Conservation (phyloP, 2,113 vertebrate genomes). For the Vidua chalybeata region DNA sequence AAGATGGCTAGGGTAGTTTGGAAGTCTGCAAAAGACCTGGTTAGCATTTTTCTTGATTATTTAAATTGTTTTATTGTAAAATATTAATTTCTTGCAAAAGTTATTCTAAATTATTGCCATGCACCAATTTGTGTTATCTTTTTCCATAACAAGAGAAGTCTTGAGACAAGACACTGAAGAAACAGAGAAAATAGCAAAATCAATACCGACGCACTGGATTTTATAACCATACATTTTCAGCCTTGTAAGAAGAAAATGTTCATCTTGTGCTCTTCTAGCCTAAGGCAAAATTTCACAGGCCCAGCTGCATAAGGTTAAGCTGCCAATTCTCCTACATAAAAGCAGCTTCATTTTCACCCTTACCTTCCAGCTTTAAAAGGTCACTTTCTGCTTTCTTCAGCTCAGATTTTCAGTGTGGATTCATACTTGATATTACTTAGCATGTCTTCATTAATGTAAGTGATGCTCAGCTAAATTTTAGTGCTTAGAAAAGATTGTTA, state of each 20-base stretch:
- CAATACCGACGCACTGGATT: not conserved
- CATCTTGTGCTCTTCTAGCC: not conserved
- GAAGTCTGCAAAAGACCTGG: not conserved
- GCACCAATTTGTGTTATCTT: not conserved
- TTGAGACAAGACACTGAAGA: not conserved
- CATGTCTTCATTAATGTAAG: not conserved
- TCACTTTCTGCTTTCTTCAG: not conserved
- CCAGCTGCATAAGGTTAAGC: not conserved
- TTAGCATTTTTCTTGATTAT: not conserved
- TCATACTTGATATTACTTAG: not conserved
- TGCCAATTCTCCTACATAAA: not conserved
- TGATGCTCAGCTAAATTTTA: not conserved
- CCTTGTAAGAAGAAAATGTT: not conserved
- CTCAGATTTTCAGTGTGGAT: not conserved
- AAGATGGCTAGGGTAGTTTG: not conserved
- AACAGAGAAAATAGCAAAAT: not conserved
- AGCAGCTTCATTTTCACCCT: not conserved
- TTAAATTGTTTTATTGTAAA: not conserved
- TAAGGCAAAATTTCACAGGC: not conserved
- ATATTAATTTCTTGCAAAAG: not conserved
- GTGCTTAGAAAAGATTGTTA: not conserved
- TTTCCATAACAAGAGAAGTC: not conserved
- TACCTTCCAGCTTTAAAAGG: not conserved
- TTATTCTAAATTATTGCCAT: not conserved
- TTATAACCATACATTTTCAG: not conserved